Evolutionary conservation across 2,797 vertebrate species (phyloP).

Genomic region (Sebastes paucispinis): DNA sequence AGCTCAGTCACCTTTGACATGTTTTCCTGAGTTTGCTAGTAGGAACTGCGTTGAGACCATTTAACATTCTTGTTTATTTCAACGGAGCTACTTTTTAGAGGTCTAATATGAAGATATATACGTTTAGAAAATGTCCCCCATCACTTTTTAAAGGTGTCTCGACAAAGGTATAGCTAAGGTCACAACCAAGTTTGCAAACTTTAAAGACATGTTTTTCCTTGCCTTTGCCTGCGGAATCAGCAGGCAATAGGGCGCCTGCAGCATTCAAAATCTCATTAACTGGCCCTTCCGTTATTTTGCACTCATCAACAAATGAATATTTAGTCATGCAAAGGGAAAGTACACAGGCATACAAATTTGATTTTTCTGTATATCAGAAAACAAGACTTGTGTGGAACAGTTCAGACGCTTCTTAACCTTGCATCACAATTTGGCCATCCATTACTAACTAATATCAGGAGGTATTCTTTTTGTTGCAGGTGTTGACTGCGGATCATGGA

Average conservation of each 20-base stretch:
- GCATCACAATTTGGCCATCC: background rate
- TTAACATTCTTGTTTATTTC: background rate
- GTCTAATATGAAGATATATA: background rate
- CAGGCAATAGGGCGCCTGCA: background rate
- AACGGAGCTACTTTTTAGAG: background rate
- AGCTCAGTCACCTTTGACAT: background rate
- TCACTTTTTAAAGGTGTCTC: background rate
- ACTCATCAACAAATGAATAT: conserved; percentile 7
- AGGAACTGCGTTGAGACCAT: background rate
- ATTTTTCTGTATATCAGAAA: background rate
- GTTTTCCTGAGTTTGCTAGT: background rate
- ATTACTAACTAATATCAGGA: background rate
- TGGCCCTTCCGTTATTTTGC: background rate
- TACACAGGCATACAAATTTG: background rate
- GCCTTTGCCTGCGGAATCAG: background rate
- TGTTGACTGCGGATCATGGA: conserved; percentile 33
- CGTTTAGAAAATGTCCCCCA: background rate
- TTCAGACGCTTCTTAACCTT: background rate
- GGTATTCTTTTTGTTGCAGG: conserved; percentile 57
- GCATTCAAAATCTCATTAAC: conserved; percentile 7
- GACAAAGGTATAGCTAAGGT: background rate
- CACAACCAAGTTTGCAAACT: background rate
- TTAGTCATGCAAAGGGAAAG: background rate
- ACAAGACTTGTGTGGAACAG: background rate
- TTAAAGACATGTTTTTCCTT: background rate